Conservation (phyloP, 2,888 invertebrate species). For the Lithophane semibrunnea region DNA sequence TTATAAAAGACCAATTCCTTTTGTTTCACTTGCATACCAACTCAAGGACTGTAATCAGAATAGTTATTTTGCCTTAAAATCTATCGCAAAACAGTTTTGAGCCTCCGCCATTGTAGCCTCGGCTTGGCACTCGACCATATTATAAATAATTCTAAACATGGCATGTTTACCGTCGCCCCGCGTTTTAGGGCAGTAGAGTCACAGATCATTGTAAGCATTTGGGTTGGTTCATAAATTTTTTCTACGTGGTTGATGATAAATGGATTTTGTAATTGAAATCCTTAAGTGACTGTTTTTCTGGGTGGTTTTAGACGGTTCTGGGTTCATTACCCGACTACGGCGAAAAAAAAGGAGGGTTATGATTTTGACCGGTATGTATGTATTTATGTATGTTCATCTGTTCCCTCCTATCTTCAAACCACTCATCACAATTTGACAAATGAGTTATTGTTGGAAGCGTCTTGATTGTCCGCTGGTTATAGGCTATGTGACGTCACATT, state of each 20-base stretch:
- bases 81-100: constrained; percentile 42
- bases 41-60: constrained; percentile 4
- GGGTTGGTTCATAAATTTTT: constrained; percentile 50
- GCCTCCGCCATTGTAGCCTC: constrained; percentile 33
- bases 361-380: too few species aligned
- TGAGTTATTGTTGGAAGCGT: too few species aligned
- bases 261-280: constrained; percentile 24
- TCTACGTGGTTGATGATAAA: constrained; percentile 19
- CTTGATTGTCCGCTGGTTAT: too few species aligned
- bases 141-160: constrained; percentile 61
- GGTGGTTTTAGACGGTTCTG: background rate
- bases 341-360: too few species aligned
- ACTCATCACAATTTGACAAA: too few species aligned
- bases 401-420: too few species aligned
- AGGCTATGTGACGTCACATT: too few species aligned
- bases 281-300: constrained; percentile 26
- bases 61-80: constrained; percentile 40
- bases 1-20: background rate
- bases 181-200: constrained; percentile 45
- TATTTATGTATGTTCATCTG: too few species aligned
- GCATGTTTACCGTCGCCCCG: constrained; percentile 53
- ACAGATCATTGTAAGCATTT: constrained; percentile 30
- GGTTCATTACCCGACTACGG: too few species aligned
- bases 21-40: background rate
- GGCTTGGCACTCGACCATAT: constrained; percentile 59